Conservation (phyloP, 1,140 invertebrate species). For the Tetramorium alpestre region DNA sequence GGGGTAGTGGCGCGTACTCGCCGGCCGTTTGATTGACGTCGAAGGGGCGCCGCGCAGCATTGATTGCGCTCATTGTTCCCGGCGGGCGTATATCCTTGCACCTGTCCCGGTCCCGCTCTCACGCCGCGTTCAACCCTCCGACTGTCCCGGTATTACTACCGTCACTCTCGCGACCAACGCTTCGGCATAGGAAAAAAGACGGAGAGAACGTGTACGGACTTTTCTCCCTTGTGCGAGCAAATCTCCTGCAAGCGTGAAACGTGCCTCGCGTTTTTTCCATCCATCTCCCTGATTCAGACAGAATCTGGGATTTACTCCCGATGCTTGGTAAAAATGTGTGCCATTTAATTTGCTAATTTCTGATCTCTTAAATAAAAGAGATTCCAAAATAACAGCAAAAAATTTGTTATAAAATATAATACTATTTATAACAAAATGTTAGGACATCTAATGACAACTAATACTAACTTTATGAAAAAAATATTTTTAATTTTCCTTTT, state of each 20-base stretch:
- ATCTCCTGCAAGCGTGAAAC: slow-evolving; percentile 27
- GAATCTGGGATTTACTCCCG: slow-evolving; percentile 30
- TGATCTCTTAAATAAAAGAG: neutral
- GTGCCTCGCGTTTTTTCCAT: slow-evolving; percentile 34
- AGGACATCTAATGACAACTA: neutral
- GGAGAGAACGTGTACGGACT: slow-evolving; percentile 22
- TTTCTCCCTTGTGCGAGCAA: neutral
- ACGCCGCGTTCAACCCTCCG: neutral
- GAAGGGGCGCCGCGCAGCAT: slow-evolving; percentile 77
- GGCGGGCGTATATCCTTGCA: slow-evolving; percentile 70
- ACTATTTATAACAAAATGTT: neutral
- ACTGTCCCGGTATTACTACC: slow-evolving; percentile 17
- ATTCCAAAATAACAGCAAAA: neutral
- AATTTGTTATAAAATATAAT: neutral
- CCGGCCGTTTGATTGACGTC: slow-evolving; percentile 81
- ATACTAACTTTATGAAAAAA: neutral
- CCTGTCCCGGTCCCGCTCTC: slow-evolving; percentile 55
- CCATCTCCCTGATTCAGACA: neutral
- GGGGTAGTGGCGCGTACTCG: slow-evolving; percentile 76
- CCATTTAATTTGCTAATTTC: slow-evolving; percentile 42
- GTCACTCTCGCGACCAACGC: slow-evolving; percentile 15
- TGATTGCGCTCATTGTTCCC: slow-evolving; percentile 83
- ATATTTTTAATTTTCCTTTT: neutral
- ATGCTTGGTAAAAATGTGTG: slow-evolving; percentile 25
- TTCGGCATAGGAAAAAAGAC: neutral